Evolutionary conservation across 92 coral and sea anemone species (phyloP).

Genomic region (Bergia sp.): DNA sequence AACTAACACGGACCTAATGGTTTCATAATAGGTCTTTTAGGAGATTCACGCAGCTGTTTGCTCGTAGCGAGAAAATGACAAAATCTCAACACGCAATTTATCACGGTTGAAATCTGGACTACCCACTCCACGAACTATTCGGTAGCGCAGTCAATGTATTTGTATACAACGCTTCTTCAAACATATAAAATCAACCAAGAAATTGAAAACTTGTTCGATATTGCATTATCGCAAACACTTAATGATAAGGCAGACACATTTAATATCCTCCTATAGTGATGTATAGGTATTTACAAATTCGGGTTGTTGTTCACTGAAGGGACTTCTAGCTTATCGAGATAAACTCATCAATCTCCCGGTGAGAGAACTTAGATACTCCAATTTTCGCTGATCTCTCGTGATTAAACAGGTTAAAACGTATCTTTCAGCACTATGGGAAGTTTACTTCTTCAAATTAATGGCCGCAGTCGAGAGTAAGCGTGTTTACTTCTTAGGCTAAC

Average conservation of each 20-base stretch:
- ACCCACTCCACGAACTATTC: conserved; percentile 5
- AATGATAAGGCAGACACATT: conserved; percentile 83
- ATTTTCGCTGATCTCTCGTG: conserved; percentile 85
- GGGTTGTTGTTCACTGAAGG: conserved; percentile 80
- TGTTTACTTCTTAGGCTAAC: conserved; percentile 50
- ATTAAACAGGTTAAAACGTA: conserved; percentile 84
- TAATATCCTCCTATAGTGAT: conserved; percentile 70
- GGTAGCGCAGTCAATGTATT: conserved; percentile 4
- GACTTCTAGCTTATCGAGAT: conserved; percentile 79
- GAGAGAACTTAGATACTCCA: conserved; percentile 85
- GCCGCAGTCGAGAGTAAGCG: conserved; percentile 40
- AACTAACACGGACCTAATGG: conserved; percentile 85
- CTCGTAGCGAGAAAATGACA: conserved; percentile 43
- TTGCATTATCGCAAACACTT: conserved; percentile 91
- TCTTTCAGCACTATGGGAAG: conserved; percentile 77
- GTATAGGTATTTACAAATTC: conserved; percentile 91
- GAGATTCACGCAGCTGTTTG: conserved; percentile 68
- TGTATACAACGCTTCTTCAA: conserved; percentile 32
- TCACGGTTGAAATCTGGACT: conserved; percentile 40
- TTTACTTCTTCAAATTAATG: conserved; percentile 60
- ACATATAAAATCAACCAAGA: conserved; percentile 57
- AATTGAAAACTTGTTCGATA: conserved; percentile 69
- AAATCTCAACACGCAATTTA: conserved; percentile 48
- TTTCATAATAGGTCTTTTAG: conserved; percentile 85
- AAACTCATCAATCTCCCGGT: conserved; percentile 92